phyloP scores from a whole-genome alignment of 2,888 invertebrate species.

The Sturmia bella region DNA sequence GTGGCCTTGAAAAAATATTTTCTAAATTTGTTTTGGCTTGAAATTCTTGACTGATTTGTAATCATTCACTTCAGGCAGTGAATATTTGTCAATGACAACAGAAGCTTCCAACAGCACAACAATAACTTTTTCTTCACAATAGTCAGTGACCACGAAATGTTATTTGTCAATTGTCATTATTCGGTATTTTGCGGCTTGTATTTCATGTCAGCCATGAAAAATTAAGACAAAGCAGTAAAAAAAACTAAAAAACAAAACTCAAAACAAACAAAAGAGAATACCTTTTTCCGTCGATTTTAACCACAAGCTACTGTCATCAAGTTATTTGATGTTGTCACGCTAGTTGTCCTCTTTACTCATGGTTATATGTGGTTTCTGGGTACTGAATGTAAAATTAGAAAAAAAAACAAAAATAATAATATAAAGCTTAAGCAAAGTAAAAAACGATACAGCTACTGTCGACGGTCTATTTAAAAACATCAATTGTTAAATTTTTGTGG shows the following conservation, averaged over 20 bases:
- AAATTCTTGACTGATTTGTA: slow-evolving; percentile 31
- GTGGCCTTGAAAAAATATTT: too few species aligned
- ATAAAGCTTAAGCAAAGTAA: slow-evolving; percentile 20
- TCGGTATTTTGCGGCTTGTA: slow-evolving; percentile 52
- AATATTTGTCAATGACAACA: slow-evolving; percentile 56
- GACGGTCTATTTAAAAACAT: slow-evolving; percentile 52
- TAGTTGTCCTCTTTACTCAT: slow-evolving; percentile 70
- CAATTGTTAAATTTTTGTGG: slow-evolving; percentile 66
- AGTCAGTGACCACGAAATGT: slow-evolving; percentile 66
- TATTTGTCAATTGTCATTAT: slow-evolving; percentile 72
- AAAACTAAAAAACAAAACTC: neutral
- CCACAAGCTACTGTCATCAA: slow-evolving; percentile 69
- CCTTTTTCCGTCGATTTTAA: slow-evolving; percentile 50
- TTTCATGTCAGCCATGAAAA: slow-evolving; percentile 64
- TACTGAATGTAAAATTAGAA: too few species aligned
- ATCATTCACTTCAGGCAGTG: slow-evolving; percentile 1
- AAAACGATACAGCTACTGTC: slow-evolving; percentile 55
- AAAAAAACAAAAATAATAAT: slow-evolving; percentile 10
- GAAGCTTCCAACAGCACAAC: slow-evolving; percentile 10
- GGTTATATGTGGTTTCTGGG: slow-evolving; percentile 60
- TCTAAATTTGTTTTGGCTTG: slow-evolving; percentile 1
- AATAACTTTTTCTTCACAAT: slow-evolving; percentile 46
- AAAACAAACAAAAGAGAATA: slow-evolving; percentile 36
- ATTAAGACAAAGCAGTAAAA: neutral
- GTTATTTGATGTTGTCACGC: slow-evolving; percentile 68